These are phyloP conservation scores for Drosophila anceps DNA, from an alignment of 2,888 invertebrate genomes.

Conservation along the genomic window DNA sequence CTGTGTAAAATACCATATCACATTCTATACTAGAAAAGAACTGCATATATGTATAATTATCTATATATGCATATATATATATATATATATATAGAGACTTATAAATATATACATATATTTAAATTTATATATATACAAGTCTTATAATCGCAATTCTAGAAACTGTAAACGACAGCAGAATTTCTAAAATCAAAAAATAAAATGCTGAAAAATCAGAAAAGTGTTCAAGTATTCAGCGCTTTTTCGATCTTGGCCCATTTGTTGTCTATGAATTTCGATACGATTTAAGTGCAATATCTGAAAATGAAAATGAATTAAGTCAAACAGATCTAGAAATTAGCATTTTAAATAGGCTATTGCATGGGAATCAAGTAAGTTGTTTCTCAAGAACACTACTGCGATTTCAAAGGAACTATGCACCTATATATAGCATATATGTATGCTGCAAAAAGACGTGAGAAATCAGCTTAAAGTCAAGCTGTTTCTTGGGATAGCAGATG, in stretches of 20 bases:
- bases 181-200: conserved; percentile 39
- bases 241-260: conserved; percentile 51
- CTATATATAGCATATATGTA: too few species aligned
- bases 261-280: conserved; percentile 32
- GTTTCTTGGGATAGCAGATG: not conserved
- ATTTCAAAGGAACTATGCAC: not conserved
- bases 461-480: too few species aligned
- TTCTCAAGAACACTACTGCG: not conserved
- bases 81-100: not conserved
- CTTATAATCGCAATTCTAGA: not conserved
- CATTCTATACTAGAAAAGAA: not conserved
- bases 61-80: not conserved
- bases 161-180: conserved; percentile 39
- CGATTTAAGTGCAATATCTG: not conserved
- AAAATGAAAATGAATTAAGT: not conserved
- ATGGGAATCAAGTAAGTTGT: not conserved
- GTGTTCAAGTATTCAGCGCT: conserved; percentile 14
- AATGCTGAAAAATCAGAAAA: conserved; percentile 42
- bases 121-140: not conserved
- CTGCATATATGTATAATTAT: not conserved
- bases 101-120: not conserved
- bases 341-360: not conserved
- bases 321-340: not conserved
- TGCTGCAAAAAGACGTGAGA: too few species aligned
- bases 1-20: not conserved